Percentiles rank a stretch among this genome's conserved stretches.
Evolutionary conservation across 2,797 vertebrate genomes (phyloP).

Genomic region (Danio albolineatus): DNA sequence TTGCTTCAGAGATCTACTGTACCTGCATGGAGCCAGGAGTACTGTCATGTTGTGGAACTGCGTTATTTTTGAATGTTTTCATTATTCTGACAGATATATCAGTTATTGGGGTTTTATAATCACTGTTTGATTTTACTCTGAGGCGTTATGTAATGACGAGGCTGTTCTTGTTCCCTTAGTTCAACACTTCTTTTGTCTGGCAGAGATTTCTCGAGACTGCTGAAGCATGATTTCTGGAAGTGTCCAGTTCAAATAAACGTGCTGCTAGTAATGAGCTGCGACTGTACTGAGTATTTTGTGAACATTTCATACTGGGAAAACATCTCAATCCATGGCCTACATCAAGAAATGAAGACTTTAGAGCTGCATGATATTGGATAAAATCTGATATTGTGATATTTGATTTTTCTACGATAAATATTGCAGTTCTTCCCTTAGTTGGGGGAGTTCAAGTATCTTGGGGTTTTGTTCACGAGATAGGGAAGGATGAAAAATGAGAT

Average conservation of each 20-base stretch:
- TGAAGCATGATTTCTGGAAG: conserved; percentile 81
- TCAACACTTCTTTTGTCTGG: conserved; percentile 55
- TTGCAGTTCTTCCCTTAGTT: no score
- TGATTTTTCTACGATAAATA: no score
- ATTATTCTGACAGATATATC: conserved; percentile 70
- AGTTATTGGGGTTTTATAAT: conserved; percentile 39
- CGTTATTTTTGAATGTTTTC: conserved; percentile 72
- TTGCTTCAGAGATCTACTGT: conserved; percentile 75
- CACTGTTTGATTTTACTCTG: conserved; percentile 41
- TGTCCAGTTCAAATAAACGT: conserved; percentile 81
- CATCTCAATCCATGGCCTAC: no score
- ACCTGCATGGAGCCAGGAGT: conserved; percentile 77
- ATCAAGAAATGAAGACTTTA: no score
- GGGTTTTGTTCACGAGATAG: no score
- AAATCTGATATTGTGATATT: no score
- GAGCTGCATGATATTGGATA: no score
- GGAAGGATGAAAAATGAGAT: no score
- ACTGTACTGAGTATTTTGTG: conserved; percentile 14
- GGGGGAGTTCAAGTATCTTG: no score
- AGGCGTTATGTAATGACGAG: conserved; percentile 66
- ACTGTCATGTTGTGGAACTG: conserved; percentile 62
- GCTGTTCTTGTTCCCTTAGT: conserved; percentile 64
- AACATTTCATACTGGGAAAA: no score
- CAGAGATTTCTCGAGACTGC: conserved; percentile 62
- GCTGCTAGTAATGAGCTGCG: conserved; percentile 65